Conservation (phyloP, 2,888 invertebrate genomes). For the Hermaeophaga mercurialis region DNA sequence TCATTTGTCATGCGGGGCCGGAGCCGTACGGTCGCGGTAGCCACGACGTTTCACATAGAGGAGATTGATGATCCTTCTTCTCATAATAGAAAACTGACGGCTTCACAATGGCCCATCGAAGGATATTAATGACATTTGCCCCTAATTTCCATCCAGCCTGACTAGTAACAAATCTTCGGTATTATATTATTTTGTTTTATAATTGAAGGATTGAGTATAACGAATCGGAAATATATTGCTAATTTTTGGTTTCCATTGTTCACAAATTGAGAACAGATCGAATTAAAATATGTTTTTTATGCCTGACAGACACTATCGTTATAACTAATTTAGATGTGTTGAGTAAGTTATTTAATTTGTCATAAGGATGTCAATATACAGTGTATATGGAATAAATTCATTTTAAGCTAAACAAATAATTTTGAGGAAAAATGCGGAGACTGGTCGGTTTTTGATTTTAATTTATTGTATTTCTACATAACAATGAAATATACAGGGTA, state of each 20-base stretch:
- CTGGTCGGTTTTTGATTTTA: no score
- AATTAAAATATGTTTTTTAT: no score
- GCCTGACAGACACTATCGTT: no score
- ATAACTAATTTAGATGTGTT: no score
- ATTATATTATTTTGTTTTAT: conserved; percentile 37
- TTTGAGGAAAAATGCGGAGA: no score
- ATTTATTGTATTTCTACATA: no score
- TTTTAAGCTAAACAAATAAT: no score
- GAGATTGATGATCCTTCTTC: conserved; percentile 56
- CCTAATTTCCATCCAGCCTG: conserved; percentile 54
- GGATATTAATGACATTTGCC: conserved; percentile 55
- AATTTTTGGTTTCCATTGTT: conserved; percentile 11
- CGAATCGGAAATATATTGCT: conserved; percentile 35
- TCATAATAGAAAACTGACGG: conserved; percentile 58
- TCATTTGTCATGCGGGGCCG: conserved; percentile 69
- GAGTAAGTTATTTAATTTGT: no score
- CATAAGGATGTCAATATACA: no score
- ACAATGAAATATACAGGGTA: no score
- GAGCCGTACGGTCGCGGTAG: conserved; percentile 62
- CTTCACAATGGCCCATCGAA: conserved; percentile 57
- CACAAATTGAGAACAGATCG: conserved; percentile 7
- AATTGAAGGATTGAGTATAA: conserved; percentile 36
- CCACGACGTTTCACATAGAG: conserved; percentile 50
- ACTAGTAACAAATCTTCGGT: conserved; percentile 51
- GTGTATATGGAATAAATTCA: no score